Conservation (phyloP, 1,140 invertebrate species). For the Apocrypta bakeri region DNA sequence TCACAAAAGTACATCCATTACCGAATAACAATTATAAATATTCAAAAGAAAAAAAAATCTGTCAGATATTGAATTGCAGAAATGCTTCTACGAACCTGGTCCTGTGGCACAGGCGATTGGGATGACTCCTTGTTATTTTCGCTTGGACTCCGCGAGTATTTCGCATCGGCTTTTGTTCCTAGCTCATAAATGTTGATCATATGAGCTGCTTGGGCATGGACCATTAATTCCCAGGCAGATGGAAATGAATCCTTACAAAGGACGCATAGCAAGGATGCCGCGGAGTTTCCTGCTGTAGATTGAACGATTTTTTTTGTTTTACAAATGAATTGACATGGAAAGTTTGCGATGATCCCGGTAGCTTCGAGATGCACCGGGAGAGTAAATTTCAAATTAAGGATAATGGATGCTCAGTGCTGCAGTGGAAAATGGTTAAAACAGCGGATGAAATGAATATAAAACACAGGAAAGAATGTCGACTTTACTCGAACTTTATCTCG, state of each 20-base stretch:
- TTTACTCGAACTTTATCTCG: neutral
- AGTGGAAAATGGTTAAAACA: neutral
- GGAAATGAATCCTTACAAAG: conserved; percentile 86
- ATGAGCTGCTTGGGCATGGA: conserved; percentile 85
- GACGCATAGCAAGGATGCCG: conserved; percentile 81
- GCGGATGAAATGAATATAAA: neutral
- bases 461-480: neutral
- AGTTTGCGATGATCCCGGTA: no score
- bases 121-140: conserved; percentile 60
- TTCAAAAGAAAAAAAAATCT: no score
- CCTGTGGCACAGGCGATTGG: conserved; percentile 16
- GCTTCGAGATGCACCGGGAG: no score
- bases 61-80: no score
- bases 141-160: conserved; percentile 63
- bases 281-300: conserved; percentile 64
- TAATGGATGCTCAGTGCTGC: no score
- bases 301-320: no score
- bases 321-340: no score
- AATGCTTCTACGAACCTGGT: conserved; percentile 14
- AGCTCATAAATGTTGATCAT: conserved; percentile 89
- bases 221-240: conserved; percentile 87
- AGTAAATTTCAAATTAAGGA: no score
- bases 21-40: no score
- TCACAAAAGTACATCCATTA: no score
- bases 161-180: conserved; percentile 72